phyloP scores from a whole-genome alignment of 2,797 vertebrate genomes.

The Sebastes alutus region DNA sequence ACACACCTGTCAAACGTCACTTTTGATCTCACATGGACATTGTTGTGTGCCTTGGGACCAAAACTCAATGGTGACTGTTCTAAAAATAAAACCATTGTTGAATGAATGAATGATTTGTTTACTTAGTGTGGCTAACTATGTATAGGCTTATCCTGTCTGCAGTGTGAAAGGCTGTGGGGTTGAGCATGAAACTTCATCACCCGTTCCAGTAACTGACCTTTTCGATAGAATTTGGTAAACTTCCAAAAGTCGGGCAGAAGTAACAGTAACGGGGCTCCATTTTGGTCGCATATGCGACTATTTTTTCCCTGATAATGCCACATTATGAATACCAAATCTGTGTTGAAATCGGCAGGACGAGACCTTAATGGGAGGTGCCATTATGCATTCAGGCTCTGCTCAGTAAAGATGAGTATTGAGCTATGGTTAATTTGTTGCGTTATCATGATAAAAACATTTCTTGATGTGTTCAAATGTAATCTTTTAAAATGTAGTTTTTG shows the following conservation, averaged over 20 bases:
- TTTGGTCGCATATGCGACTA: too few species aligned
- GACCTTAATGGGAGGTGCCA: background rate
- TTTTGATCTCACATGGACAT: background rate
- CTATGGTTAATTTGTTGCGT: too few species aligned
- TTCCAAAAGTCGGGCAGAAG: background rate
- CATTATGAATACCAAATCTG: too few species aligned
- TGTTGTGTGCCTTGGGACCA: background rate
- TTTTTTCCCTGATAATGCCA: too few species aligned
- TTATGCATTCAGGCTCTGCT: too few species aligned
- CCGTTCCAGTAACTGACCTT: background rate
- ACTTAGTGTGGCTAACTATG: background rate
- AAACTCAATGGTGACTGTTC: background rate
- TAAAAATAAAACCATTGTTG: conserved; percentile 10
- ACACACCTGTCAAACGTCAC: background rate
- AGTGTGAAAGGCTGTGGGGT: background rate
- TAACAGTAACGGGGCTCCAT: background rate
- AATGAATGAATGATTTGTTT: background rate
- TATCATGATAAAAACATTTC: too few species aligned
- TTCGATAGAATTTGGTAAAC: background rate
- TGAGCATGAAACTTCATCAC: background rate
- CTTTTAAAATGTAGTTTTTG: too few species aligned
- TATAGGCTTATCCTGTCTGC: background rate
- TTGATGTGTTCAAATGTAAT: too few species aligned
- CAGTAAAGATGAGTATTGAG: too few species aligned
- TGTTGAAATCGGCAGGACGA: background rate